These are phyloP conservation scores for Brachyalestes nurse DNA, from an alignment of 2,797 vertebrate species.

Conservation along the genomic window DNA sequence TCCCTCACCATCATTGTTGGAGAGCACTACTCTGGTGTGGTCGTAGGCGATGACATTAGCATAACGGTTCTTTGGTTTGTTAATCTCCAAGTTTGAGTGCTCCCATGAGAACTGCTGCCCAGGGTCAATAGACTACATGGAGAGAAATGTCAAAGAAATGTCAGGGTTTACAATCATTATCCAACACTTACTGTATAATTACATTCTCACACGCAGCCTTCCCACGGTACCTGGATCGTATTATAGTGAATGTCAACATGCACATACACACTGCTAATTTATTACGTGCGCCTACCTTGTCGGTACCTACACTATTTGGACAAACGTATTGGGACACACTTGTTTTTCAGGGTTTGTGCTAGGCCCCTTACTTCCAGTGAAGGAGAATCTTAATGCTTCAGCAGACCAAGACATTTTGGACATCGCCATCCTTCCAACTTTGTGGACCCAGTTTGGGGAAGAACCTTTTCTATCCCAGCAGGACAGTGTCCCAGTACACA, in stretches of 20 bases:
- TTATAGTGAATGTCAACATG: background rate
- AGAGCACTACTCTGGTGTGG: conserved; percentile 89
- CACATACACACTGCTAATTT: background rate
- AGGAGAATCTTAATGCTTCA: no score
- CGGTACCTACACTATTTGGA: background rate
- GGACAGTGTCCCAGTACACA: no score
- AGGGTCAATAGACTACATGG: conserved; percentile 90
- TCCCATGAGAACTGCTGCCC: conserved; percentile 99
- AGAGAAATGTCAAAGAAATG: conserved; percentile 18
- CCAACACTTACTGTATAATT: conserved; percentile 3
- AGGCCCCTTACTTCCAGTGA: no score
- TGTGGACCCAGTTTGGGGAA: no score
- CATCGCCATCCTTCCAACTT: no score
- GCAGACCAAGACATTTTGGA: no score
- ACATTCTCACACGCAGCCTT: background rate
- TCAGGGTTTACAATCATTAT: conserved; percentile 5
- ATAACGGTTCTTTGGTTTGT: conserved; percentile 99
- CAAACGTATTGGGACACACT: no score
- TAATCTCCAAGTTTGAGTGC: conserved; percentile 98
- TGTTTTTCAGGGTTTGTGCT: no score
- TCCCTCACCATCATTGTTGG: conserved; percentile 89
- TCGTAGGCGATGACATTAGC: conserved; percentile 84
- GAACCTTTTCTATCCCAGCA: no score
- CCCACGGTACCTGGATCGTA: conserved; percentile 9
- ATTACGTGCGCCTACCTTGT: background rate